Evolutionary conservation across 1,140 invertebrate species (phyloP).

Genomic region (Pseudomyrmex concolor): DNA sequence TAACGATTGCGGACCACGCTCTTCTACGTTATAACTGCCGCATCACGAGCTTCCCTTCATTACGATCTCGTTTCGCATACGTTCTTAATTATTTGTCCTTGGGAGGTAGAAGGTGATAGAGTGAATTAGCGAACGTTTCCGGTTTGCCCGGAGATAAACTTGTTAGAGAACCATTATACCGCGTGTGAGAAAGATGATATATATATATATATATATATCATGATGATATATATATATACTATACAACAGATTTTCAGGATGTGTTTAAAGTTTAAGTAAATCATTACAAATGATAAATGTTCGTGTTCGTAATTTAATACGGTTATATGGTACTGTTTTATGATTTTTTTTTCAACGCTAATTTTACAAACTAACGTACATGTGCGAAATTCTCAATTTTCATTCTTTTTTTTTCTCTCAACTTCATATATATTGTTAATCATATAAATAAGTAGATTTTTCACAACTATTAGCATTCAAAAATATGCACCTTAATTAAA

Average conservation of each 20-base stretch:
- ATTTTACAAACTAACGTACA: too few species aligned
- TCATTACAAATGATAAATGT: too few species aligned
- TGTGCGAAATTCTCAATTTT: too few species aligned
- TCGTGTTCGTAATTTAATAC: too few species aligned
- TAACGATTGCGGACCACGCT: conserved; percentile 54
- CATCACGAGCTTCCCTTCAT: conserved; percentile 60
- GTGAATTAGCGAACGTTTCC: conserved; percentile 44
- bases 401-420: too few species aligned
- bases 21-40: conserved; percentile 33
- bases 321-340: too few species aligned
- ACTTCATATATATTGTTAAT: too few species aligned
- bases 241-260: too few species aligned
- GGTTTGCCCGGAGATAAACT: conserved; percentile 7
- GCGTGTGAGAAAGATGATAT: not conserved
- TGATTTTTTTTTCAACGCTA: too few species aligned
- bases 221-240: not conserved
- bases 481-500: conserved; percentile 7
- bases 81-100: conserved; percentile 66
- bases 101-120: conserved; percentile 35
- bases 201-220: too few species aligned
- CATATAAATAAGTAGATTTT: not conserved
- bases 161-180: not conserved
- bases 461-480: conserved; percentile 1
- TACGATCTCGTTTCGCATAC: conserved; percentile 55
- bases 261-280: too few species aligned